Evolutionary conservation across 2,113 vertebrate species (phyloP), one percentile per base, ranked within the genome.

Genomic region (Cyphomyrus plagiostoma): DNA sequence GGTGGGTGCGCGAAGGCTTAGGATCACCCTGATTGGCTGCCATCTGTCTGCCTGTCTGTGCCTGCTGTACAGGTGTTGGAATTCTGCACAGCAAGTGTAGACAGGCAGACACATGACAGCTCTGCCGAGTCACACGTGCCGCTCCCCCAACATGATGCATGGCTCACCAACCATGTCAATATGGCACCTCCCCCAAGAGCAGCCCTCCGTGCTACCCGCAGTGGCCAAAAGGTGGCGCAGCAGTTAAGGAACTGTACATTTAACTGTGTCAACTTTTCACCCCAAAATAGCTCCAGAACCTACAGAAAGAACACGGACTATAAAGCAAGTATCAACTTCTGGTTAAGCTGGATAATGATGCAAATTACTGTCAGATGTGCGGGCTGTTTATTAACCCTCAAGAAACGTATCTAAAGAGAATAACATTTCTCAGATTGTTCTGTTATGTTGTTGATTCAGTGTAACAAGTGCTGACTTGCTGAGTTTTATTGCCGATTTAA

Each of bases 41-140:
- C 98, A 97, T 99, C 97, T 98, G 98, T 98, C 98, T 99, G 98
- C 98, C 98, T 99, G 98, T 99, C 98, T 99, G 98, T 99, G 98
- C 98, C 98, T 99, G 98, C 98, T 99, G 98, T 99, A 99, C 98
- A 99, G 98, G 98, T 98, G 98, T 97, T 97, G 98, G 96, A 98
- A 97, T 99, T 99, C 98, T 99, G 98, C 98, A 99, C 98, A 99
- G 98, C 98, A 99, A 99, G 98, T 99, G 98, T 99, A 99, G 98
- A 99, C 98, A 99, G 98, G 98, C 98, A 99, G 98, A 98, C 98
- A 99, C 97, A 97, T 96, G 97, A 98, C 98, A 99, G 99, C 98
- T 97, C 97, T 96, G 85, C 49, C 1, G 58, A 66, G 3, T 35
- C 85, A 19, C 49, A 3, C 2, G 86, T 17, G 49, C 86, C 7